Base-by-base conservation (phyloP, 2,113 vertebrate genomes). In the Fregetta grallaria region DNA sequence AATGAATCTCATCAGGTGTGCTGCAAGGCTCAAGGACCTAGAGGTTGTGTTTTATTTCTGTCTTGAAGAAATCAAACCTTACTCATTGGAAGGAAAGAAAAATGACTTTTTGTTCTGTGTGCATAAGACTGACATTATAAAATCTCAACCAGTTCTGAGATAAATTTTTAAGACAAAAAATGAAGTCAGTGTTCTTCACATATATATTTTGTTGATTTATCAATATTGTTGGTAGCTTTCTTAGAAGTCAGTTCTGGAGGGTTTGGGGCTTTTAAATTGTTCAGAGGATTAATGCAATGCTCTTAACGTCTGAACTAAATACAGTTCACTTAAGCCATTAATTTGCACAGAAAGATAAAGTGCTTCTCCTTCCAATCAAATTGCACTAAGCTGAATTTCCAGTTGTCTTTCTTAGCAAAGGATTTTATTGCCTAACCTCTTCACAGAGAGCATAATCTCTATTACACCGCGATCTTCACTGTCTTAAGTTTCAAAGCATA, bases 251-350 rank as follows among this genome's bases (percentile, higher is more conserved):
- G 50, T 94, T 96, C 58, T 70, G 62, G 30, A 79, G 34, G 42
- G 55, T 88, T 97, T 92, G 75, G 61, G 36, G 47, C 76, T 94
- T 97, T 94, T 88, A 92, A 78, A 94, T 92, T 95, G 75, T 95
- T 94, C 71, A 52, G 68, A 91, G 85, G 91, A 97, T 97, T 97
- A 97, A 65, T 81, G 50, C 65, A 96, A 88, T 94, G 76, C 86
- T 94, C 94, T 97, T 96, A 96, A 92, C 2, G 11, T 94, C 80
- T 82, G 86, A 88, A 86, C 58, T 85, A 94, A 96, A 83, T 94
- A 92, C 80, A 53, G 86, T 83, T 96, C 72, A 88, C 84, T 63
- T 91, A 96, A 94, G 87, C 76, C 87, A 89, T 94, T 80, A 78
- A 74, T 97, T 94, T 97, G 52, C 63, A 79, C 58, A 92, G 88